A percentile compares a stretch with the other conserved stretches of the same genome.
phyloP scores from a whole-genome alignment of 2,113 vertebrate genomes.

The Etheostoma cragini region DNA sequence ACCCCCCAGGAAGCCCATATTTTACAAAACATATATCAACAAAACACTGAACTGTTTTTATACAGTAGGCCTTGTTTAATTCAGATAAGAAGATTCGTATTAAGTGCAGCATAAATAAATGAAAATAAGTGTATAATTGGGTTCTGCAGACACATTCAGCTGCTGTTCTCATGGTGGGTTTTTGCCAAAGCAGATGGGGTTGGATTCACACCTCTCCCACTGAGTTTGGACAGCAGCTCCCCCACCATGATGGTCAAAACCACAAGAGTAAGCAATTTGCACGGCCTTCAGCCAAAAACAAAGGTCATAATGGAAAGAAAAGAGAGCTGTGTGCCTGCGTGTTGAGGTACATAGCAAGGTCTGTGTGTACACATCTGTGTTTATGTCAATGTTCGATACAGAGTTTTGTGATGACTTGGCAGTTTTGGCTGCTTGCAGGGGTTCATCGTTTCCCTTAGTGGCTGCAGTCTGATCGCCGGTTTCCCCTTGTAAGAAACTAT shows the following conservation, averaged over 20 bases:
- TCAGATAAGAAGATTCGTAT: not conserved
- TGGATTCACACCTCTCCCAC: slow-evolving; percentile 50
- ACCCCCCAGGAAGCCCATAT: slow-evolving; percentile 37
- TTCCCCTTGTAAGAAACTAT: slow-evolving; percentile 59
- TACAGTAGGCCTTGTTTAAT: not conserved
- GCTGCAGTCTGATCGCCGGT: slow-evolving; percentile 43
- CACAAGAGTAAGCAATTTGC: slow-evolving; percentile 44
- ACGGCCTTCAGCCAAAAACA: slow-evolving; percentile 31
- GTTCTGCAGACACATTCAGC: slow-evolving; percentile 2
- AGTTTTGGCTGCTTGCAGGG: slow-evolving; percentile 35
- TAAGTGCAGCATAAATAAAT: slow-evolving; percentile 4
- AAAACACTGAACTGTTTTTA: slow-evolving; percentile 11
- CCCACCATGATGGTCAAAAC: slow-evolving; percentile 40
- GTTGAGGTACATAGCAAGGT: not conserved
- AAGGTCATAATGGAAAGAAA: slow-evolving; percentile 53
- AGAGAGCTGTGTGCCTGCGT: not conserved
- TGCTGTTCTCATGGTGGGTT: slow-evolving; percentile 1
- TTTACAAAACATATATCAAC: not conserved
- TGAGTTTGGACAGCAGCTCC: slow-evolving; percentile 38
- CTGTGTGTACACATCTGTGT: slow-evolving; percentile 69
- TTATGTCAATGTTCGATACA: slow-evolving; percentile 40
- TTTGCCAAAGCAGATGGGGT: slow-evolving; percentile 31
- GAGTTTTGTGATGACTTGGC: slow-evolving; percentile 66
- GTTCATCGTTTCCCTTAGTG: slow-evolving; percentile 51
- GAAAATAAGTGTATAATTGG: not conserved